These are phyloP conservation scores for Chloroceryle amazona DNA, from an alignment of 2,797 vertebrate species.

Conservation along the genomic window DNA sequence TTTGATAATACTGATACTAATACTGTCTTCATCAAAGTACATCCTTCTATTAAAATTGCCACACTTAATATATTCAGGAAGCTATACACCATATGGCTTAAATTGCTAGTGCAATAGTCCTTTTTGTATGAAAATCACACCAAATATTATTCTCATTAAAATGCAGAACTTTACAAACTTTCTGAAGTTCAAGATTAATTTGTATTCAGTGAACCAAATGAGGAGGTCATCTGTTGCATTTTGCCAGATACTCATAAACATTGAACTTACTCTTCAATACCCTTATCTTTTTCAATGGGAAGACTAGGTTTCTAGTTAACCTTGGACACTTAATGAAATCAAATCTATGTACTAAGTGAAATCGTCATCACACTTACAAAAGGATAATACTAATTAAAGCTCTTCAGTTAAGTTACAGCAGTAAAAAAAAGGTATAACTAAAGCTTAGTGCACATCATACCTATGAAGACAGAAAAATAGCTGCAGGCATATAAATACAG, in stretches of 20 bases:
- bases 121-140: not conserved
- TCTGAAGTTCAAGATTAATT: not conserved
- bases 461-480: not conserved
- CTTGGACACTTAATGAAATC: not conserved
- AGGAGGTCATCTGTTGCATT: not conserved
- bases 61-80: not conserved
- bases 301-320: not conserved
- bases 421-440: not conserved
- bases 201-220: not conserved
- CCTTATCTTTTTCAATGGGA: not conserved
- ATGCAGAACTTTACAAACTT: not conserved
- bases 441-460: fast-evolving
- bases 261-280: not conserved
- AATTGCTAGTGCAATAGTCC: not conserved
- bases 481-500: not conserved
- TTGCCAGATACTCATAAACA: not conserved
- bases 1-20: not conserved
- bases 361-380: not conserved
- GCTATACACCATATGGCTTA: not conserved
- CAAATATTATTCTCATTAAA: not conserved
- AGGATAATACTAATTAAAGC: not conserved
- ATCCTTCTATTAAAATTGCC: not conserved
- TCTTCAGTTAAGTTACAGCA: not conserved
- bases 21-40: not conserved
- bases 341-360: not conserved